These are phyloP conservation scores for Oxygymnocypris stewartii DNA, from an alignment of 2,113 vertebrate genomes.

Conservation along the genomic window DNA sequence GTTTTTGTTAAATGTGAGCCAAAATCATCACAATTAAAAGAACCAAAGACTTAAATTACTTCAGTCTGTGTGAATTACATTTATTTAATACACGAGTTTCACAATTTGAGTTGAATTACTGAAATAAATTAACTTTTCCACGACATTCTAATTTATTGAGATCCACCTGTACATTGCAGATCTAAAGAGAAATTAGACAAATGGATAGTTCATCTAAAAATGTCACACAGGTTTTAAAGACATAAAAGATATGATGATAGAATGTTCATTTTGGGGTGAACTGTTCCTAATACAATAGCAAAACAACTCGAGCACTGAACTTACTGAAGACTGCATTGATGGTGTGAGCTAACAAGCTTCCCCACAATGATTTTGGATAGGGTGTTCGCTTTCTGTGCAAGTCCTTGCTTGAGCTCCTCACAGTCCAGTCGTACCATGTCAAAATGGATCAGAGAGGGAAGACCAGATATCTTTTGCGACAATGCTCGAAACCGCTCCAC, in stretches of 20 bases:
- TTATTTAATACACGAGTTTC: no score
- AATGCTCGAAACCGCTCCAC: slow-evolving; percentile 82
- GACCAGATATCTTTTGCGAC: slow-evolving; percentile 82
- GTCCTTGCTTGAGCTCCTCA: slow-evolving; percentile 88
- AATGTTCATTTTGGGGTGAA: neutral
- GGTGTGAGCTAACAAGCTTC: slow-evolving; percentile 76
- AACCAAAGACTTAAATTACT: no score
- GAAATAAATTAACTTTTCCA: no score
- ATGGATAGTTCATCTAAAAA: neutral
- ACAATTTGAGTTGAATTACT: no score
- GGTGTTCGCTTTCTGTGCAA: slow-evolving; percentile 77
- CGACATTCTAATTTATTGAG: no score
- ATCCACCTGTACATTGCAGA: no score
- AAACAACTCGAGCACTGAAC: slow-evolving; percentile 59
- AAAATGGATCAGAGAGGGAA: slow-evolving; percentile 80
- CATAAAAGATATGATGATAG: neutral
- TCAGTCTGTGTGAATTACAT: no score
- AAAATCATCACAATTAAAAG: no score
- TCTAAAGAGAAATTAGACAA: neutral
- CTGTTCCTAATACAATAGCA: neutral
- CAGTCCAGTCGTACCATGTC: slow-evolving; percentile 90
- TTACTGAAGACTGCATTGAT: slow-evolving; percentile 81
- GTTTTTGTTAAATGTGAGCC: no score
- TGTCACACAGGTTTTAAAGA: neutral
- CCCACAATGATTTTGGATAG: slow-evolving; percentile 81